phyloP scores from a whole-genome alignment of 2,888 invertebrate species.

The Chrysolina americana region DNA sequence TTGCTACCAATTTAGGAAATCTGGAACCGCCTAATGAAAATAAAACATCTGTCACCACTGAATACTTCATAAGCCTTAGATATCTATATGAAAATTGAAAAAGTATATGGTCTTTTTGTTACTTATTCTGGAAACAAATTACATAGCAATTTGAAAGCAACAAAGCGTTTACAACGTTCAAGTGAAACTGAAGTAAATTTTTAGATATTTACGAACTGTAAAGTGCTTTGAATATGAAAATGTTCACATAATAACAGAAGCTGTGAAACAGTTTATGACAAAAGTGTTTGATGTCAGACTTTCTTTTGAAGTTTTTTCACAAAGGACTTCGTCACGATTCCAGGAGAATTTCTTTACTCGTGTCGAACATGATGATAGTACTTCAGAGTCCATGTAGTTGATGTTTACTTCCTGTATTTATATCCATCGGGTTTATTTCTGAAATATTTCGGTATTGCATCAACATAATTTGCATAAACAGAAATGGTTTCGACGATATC shows the following conservation, averaged over 20 bases:
- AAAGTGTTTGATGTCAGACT: conserved; percentile 8
- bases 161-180: background rate
- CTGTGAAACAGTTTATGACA: conserved; percentile 8
- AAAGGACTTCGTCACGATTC: background rate
- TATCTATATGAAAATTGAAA: no score
- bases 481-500: no score
- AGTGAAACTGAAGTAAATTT: background rate
- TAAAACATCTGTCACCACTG: no score
- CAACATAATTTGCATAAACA: no score
- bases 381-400: background rate
- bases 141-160: no score
- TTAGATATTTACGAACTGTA: background rate
- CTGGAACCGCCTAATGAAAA: no score
- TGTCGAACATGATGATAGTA: background rate
- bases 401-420: conserved; percentile 8
- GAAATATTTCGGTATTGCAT: background rate
- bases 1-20: no score
- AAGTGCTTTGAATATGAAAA: background rate
- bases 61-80: no score
- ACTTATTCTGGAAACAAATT: no score
- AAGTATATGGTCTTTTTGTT: no score
- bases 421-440: background rate
- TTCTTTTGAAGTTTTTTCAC: conserved; percentile 15
- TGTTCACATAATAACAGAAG: background rate
- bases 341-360: conserved; percentile 8